Evolutionary conservation across 2,888 invertebrate species (phyloP), one percentile per base, ranked within the genome.

Genomic region (Hyles lineata): DNA sequence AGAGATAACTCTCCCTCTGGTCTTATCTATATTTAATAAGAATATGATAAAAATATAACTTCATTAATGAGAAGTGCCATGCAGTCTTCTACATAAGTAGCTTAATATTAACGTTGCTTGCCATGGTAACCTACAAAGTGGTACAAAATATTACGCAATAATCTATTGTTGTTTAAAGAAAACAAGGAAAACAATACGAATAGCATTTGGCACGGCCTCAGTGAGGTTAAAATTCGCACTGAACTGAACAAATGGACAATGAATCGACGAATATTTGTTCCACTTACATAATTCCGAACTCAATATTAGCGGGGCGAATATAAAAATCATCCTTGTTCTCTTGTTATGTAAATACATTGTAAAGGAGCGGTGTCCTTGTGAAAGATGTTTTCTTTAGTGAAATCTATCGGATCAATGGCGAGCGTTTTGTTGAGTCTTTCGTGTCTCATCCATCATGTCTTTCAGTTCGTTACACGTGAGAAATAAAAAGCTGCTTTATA

Each of bases 401-500:
- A 82, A 82, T 80, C 75, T 78, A 78, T 79, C 73, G 77, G 76
- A 80, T 82, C 78, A 78, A 80, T 79, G 67, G 63, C 77, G 55
- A 55, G n/a, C 55, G 55, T 55, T n/a, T 79, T 80, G 84, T 59
- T 71, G 60, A 23, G 81, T 82, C 81, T 79, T 82, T n/a, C 67
- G 8, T 81, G 78, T 83, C 82, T 85, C 92, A 93, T 93, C 90
- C 87, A 92, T 93, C 92, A 93, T 92, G 88, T 85, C 89, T 90
- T 85, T 90, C 93, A 92, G 90, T 90, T 93, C 93, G 93, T 93
- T 93, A 92, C 82, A 86, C 87, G 87, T 87, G 84, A 80, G 87
- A 86, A 86, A 85, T 86, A 84, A 86, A 87, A 87, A 88, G 35
- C 67, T 67, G 67, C 50, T 67, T 67, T 35, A 63, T 43, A 67